Percentiles rank a stretch among this genome's conserved stretches.
phyloP scores from a whole-genome alignment of 2,888 invertebrate species.

The Phragmatobia fuliginosa region DNA sequence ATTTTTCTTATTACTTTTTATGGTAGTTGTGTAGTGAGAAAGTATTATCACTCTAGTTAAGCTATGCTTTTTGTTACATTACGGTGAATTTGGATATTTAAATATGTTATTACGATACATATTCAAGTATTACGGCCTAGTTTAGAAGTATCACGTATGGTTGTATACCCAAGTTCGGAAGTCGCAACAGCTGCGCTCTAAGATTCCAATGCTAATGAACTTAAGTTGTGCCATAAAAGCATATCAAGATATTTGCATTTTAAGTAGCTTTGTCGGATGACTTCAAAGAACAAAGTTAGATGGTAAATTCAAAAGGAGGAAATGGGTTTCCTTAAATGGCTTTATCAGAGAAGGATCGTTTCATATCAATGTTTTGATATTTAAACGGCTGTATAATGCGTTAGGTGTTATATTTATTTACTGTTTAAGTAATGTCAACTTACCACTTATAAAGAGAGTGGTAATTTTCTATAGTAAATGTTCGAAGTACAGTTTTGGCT shows the following conservation, averaged over 20 bases:
- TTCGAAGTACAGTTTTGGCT: no score
- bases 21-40: no score
- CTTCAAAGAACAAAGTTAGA: constrained; percentile 16
- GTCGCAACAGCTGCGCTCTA: constrained; percentile 49
- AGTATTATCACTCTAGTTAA: not conserved
- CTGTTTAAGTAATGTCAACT: not conserved
- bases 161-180: constrained; percentile 38
- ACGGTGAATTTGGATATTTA: constrained; percentile 13
- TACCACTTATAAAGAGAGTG: no score
- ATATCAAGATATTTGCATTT: constrained; percentile 51
- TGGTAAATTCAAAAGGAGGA: constrained; percentile 3
- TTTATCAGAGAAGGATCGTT: not conserved
- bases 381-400: not conserved
- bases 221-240: constrained; percentile 48
- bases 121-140: not conserved
- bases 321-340: not conserved
- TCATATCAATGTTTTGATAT: not conserved
- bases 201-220: constrained; percentile 56
- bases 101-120: not conserved
- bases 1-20: no score
- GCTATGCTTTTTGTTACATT: no score
- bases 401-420: not conserved
- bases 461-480: no score
- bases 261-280: constrained; percentile 37
- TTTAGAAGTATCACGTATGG: constrained; percentile 30